Conservation (phyloP, 1,140 invertebrate species). For the Dolichoris vasculosae region DNA sequence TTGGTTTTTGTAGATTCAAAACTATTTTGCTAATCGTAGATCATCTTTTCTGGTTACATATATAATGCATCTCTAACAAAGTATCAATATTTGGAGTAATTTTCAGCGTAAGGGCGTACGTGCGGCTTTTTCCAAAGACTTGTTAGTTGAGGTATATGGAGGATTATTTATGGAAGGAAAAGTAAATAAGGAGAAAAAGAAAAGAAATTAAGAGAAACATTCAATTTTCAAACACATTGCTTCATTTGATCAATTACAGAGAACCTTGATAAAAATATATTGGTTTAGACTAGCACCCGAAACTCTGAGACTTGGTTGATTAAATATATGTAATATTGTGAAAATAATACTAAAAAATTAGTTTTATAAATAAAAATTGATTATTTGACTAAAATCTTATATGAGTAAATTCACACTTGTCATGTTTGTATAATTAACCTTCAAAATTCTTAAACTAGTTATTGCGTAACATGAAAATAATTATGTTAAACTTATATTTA, state of each 20-base stretch:
- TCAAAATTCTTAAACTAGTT: conserved; percentile 26
- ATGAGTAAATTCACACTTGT: conserved; percentile 31
- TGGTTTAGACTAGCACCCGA: conserved; percentile 53
- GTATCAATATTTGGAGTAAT: conserved; percentile 45
- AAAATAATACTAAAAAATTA: conserved; percentile 14
- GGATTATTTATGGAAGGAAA: conserved; percentile 53
- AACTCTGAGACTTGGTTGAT: conserved; percentile 48
- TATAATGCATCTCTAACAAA: conserved; percentile 25
- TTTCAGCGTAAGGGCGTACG: conserved; percentile 71
- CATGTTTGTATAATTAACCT: conserved; percentile 9
- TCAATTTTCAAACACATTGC: background rate
- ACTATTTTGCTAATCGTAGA: conserved; percentile 8
- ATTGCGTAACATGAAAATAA: conserved; percentile 28
- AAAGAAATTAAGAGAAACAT: conserved; percentile 11
- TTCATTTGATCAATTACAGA: conserved; percentile 35
- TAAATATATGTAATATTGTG: conserved; percentile 18
- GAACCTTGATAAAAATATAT: conserved; percentile 25
- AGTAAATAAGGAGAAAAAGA: background rate
- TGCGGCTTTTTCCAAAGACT: conserved; percentile 65
- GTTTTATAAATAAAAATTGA: conserved; percentile 32
- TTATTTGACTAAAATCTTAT: conserved; percentile 28
- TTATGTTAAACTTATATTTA: conserved; percentile 46
- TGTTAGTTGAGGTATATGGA: conserved; percentile 60
- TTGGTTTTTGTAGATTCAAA: conserved; percentile 45
- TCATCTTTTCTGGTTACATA: conserved; percentile 1